A percentile compares a stretch with the other conserved stretches of the same genome.
Evolutionary conservation across 1,140 invertebrate genomes (phyloP).

Genomic region (Subanguina moxae): DNA sequence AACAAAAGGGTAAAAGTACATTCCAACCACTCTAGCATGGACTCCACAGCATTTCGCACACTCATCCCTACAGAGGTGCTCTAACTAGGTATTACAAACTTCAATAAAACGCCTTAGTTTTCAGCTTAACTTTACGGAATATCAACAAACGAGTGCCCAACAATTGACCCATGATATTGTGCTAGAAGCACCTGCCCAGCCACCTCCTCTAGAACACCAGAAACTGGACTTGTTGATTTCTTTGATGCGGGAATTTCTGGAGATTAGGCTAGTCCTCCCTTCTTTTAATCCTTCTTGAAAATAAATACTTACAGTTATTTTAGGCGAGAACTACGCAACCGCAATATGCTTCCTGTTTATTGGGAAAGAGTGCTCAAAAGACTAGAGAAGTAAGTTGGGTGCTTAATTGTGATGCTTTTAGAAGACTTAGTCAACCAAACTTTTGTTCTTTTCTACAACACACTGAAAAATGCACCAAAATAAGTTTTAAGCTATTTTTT

Average conservation of each 20-base stretch:
- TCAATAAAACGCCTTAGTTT: constrained; percentile 31
- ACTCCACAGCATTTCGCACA: constrained; percentile 44
- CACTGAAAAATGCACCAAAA: no score
- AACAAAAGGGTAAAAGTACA: constrained; percentile 48
- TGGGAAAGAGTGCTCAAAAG: constrained; percentile 54
- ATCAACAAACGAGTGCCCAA: constrained; percentile 45
- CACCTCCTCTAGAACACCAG: constrained; percentile 11
- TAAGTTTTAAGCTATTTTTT: no score
- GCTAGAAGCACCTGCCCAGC: constrained; percentile 18
- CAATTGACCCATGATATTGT: constrained; percentile 39
- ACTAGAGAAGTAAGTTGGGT: constrained; percentile 34
- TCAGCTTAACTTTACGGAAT: constrained; percentile 55
- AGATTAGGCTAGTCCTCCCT: constrained; percentile 17
- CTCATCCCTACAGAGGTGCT: constrained; percentile 55
- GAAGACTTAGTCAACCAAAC: no score
- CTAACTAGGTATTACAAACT: neutral
- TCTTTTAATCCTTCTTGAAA: constrained; percentile 6
- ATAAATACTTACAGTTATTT: constrained; percentile 3
- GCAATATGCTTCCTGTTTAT: constrained; percentile 47
- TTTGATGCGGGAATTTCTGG: constrained; percentile 51
- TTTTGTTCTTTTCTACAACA: no score
- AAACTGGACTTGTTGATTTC: constrained; percentile 50
- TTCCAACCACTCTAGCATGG: constrained; percentile 47
- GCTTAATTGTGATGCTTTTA: no score
- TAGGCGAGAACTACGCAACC: constrained; percentile 27